Percentiles rank a stretch among this genome's conserved stretches.
These are phyloP conservation scores for Leistus spinibarbis DNA, from an alignment of 2,888 invertebrate species.

Conservation along the genomic window DNA sequence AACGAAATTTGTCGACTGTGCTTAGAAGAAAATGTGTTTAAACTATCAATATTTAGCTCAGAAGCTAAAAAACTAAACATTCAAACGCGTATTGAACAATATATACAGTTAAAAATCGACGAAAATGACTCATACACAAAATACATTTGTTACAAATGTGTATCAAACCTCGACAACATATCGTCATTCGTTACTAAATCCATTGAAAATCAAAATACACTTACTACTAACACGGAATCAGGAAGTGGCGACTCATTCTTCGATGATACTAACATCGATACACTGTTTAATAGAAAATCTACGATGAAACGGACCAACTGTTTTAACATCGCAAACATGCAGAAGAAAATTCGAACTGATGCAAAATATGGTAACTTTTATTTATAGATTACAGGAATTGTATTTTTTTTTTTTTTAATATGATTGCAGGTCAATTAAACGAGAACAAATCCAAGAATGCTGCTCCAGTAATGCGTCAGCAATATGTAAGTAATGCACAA, in stretches of 20 bases:
- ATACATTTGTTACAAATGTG: slow-evolving; percentile 23
- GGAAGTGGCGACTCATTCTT: slow-evolving; percentile 7
- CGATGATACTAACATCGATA: neutral
- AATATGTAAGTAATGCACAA: neutral
- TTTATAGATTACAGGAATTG: neutral
- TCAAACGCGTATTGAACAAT: slow-evolving; percentile 14
- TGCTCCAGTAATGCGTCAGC: neutral
- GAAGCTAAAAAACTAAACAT: slow-evolving; percentile 17
- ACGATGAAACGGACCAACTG: slow-evolving; percentile 4
- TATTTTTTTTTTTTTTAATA: neutral
- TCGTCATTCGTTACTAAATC: slow-evolving; percentile 9
- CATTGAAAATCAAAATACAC: slow-evolving; percentile 7
- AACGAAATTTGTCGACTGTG: slow-evolving; percentile 18
- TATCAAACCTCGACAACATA: slow-evolving; percentile 5
- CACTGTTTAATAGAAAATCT: neutral
- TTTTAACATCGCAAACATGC: slow-evolving; percentile 5
- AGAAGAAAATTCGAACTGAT: slow-evolving; percentile 4
- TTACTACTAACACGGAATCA: neutral
- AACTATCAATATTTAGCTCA: slow-evolving; percentile 18
- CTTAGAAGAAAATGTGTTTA: slow-evolving; percentile 19
- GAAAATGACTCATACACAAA: slow-evolving; percentile 15
- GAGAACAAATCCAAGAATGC: neutral
- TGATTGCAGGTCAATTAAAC: neutral
- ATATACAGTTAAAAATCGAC: slow-evolving; percentile 1
- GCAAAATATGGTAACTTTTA: neutral